Conservation (phyloP, 2,888 invertebrate species). For the Temnothorax ravouxi region DNA sequence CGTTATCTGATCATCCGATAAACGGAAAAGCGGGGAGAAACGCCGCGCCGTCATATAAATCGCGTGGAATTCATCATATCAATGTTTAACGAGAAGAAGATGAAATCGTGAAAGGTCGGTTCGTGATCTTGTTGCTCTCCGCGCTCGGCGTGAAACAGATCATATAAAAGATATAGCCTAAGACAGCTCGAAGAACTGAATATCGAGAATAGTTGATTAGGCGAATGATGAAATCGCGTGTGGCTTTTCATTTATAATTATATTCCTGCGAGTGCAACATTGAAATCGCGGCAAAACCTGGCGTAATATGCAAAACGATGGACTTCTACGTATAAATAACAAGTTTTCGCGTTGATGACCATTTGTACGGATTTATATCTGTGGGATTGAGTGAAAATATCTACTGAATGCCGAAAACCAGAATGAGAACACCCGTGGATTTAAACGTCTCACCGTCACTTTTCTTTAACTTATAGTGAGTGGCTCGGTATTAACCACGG, state of each 20-base stretch:
- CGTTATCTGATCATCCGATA: slow-evolving; percentile 19
- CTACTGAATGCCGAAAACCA: background rate
- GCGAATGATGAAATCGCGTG: slow-evolving; percentile 23
- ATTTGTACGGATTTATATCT: background rate
- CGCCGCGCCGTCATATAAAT: background rate
- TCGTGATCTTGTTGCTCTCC: slow-evolving; percentile 8
- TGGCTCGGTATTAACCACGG: slow-evolving; percentile 24
- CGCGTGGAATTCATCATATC: background rate
- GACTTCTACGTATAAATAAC: background rate
- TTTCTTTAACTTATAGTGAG: slow-evolving; percentile 76
- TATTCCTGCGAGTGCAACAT: slow-evolving; percentile 2
- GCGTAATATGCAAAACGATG: background rate
- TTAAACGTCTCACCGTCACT: slow-evolving; percentile 65
- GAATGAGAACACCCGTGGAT: slow-evolving; percentile 72
- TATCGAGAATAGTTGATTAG: slow-evolving; percentile 3
- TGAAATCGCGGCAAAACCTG: background rate
- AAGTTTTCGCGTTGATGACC: background rate
- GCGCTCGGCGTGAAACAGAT: slow-evolving; percentile 25
- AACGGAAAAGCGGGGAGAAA: background rate
- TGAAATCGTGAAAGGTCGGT: slow-evolving; percentile 28
- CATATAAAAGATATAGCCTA: background rate
- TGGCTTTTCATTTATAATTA: background rate
- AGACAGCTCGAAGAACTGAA: background rate
- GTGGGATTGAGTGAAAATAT: background rate
- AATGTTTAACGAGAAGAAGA: slow-evolving; percentile 10